Base-by-base conservation (phyloP, 2,113 vertebrate genomes). In the Gymnarchus niloticus region DNA sequence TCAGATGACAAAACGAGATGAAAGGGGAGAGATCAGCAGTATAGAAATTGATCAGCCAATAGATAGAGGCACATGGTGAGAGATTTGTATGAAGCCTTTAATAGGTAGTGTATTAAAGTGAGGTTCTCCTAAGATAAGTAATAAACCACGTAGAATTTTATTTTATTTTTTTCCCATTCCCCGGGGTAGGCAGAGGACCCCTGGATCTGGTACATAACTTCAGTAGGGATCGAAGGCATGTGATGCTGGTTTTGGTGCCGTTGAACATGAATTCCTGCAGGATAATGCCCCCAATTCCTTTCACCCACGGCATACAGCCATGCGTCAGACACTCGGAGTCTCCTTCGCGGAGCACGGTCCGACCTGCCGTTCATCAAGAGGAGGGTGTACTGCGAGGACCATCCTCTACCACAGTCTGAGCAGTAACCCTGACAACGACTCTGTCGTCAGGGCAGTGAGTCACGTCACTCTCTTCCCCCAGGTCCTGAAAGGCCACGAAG, bases 81-180 rank as follows among this genome's bases (percentile, higher is more conserved):
- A 98, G 98, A 99, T 99, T 99, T 99, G 97, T 99, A 99, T 97
- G 97, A 95, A 94, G 93, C 96, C 96, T 96, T 97, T 99, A 99
- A 99, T 99, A 97, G 97, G 95, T 96, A 73, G 33, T 98, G 96
- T 97, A 99, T 99, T 98, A 98, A 98, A 97, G 85, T 96, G 95
- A 96, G 96, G 97, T 97, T 98, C 96, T 96, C n/a, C n/a, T 95
- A 97, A 96, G 98, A 94, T 95, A 96, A 95, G 92, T 94, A 92
- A 93, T 95, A 94, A 94, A 95, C 93, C 88, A 89, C 91, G 93
- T 92, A 92, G 92, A 92, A 84, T 90, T 90, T 41, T 73, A 73
- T 73, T 73, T 73, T 69, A 37, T 73, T 73, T 87, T 90, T 19
- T 91, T 90, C 92, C 88, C 83, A 87, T 85, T n/a, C n/a, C 49